A percentile compares a stretch with the other conserved stretches of the same genome.
These are phyloP conservation scores for Holacanthus passer DNA, from an alignment of 2,113 vertebrate species.

Conservation along the genomic window DNA sequence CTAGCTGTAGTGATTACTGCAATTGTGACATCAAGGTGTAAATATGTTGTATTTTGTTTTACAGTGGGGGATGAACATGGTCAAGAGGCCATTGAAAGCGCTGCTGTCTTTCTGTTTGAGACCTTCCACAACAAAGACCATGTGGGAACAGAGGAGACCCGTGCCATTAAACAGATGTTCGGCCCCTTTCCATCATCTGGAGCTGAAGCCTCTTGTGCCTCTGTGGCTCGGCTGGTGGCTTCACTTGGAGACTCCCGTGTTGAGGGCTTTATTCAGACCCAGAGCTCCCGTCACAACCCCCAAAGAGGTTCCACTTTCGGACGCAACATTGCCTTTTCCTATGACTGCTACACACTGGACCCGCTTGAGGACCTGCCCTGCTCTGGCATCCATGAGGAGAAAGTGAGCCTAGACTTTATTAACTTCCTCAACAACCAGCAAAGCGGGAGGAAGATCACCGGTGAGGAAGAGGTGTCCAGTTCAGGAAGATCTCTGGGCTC, in stretches of 20 bases:
- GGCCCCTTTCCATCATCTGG: constrained; percentile 93
- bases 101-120: constrained; percentile 94
- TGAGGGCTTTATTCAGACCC: constrained; percentile 85
- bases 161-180: constrained; percentile 95
- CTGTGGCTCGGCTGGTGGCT: constrained; percentile 86
- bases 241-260: constrained; percentile 85
- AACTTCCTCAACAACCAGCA: constrained; percentile 89
- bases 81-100: constrained; percentile 91
- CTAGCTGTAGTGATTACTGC: background rate
- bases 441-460: constrained; percentile 66
- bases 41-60: constrained; percentile 43
- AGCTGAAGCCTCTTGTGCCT: constrained; percentile 88
- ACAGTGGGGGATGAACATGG: constrained; percentile 93
- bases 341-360: constrained; percentile 93
- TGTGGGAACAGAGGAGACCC: constrained; percentile 91
- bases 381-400: constrained; percentile 72
- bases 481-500: constrained; percentile 60
- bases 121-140: constrained; percentile 90
- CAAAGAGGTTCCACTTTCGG: constrained; percentile 84
- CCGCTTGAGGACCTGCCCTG: constrained; percentile 87
- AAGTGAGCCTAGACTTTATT: constrained; percentile 86
- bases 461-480: constrained; percentile 76
- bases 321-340: constrained; percentile 92
- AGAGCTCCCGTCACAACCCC: constrained; percentile 75
- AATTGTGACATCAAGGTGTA: background rate